phyloP scores from a whole-genome alignment of 2,888 invertebrate species.

The Patella pellucida region DNA sequence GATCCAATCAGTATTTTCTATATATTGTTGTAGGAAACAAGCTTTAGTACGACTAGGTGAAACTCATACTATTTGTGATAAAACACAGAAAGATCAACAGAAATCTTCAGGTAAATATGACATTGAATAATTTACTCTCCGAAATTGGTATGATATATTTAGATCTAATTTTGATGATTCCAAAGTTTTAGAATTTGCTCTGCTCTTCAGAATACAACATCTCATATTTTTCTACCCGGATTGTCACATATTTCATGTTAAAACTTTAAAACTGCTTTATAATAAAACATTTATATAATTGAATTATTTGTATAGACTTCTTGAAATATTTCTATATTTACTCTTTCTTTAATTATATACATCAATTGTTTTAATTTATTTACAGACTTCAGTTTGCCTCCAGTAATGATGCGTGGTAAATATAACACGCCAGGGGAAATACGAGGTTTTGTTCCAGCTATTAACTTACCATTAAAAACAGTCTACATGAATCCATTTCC shows the following conservation, averaged over 20 bases:
- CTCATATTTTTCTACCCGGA: too few relatives aligned
- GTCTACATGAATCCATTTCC: slow-evolving; percentile 69
- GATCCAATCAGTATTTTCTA: slow-evolving; percentile 5
- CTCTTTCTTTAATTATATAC: too few relatives aligned
- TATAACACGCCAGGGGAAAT: slow-evolving; percentile 57
- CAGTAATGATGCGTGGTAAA: slow-evolving; percentile 52
- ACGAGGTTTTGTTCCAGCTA: slow-evolving; percentile 62
- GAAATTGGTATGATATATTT: too few relatives aligned
- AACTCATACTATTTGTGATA: slow-evolving; percentile 66
- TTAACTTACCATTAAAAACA: slow-evolving; percentile 68
- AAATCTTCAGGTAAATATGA: too few relatives aligned
- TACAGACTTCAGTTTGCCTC: slow-evolving; percentile 57
- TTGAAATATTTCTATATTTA: not conserved
- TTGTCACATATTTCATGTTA: too few relatives aligned
- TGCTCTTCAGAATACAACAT: too few relatives aligned
- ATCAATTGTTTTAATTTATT: not conserved
- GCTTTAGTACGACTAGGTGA: slow-evolving; percentile 67
- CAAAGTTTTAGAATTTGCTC: too few relatives aligned
- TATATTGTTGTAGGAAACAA: slow-evolving; percentile 56
- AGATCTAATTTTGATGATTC: too few relatives aligned
- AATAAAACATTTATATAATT: not conserved
- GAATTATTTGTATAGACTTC: not conserved
- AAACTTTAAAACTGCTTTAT: not conserved
- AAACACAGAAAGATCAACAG: slow-evolving; percentile 53
- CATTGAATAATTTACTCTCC: too few relatives aligned